Percentiles rank a stretch among this genome's conserved stretches.
These are phyloP conservation scores for Drosophila mercatorum DNA, from an alignment of 2,888 invertebrate genomes.

Conservation along the genomic window DNA sequence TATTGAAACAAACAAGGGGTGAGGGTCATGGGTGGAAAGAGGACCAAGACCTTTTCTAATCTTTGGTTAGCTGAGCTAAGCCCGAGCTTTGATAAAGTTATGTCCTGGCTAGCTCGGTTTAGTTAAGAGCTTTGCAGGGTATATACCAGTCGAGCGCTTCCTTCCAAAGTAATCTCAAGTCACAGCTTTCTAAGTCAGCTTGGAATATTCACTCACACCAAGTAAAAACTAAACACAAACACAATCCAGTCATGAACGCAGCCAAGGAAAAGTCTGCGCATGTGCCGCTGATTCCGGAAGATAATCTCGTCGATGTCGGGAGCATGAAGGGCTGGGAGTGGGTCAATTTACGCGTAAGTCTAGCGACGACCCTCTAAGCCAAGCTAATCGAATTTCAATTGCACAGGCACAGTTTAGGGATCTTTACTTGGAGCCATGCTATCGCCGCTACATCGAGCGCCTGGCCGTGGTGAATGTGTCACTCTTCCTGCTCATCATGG, in stretches of 20 bases:
- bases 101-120: too few relatives aligned
- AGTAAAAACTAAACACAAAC: not conserved
- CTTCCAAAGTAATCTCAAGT: not conserved
- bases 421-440: constrained; percentile 35
- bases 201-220: not conserved
- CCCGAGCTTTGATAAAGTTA: too few relatives aligned
- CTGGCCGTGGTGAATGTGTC: constrained; percentile 88
- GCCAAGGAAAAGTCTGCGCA: not conserved
- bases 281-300: not conserved
- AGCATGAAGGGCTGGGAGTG: constrained; percentile 17
- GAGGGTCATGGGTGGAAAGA: too few relatives aligned
- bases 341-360: constrained; percentile 33
- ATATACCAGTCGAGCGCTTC: not conserved
- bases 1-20: too few relatives aligned
- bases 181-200: not conserved
- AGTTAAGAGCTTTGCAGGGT: too few relatives aligned
- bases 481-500: constrained; percentile 34
- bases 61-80: too few relatives aligned
- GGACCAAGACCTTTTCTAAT: too few relatives aligned
- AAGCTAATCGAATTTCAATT: not conserved
- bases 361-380: too few relatives aligned
- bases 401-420: constrained; percentile 22
- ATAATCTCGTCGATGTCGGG: too few relatives aligned
- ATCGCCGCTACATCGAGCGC: constrained; percentile 85
- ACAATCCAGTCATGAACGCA: not conserved